Evolutionary conservation across 2,797 vertebrate genomes (phyloP), one percentile per base, ranked within the genome.

Genomic region (Girardinus metallicus): DNA sequence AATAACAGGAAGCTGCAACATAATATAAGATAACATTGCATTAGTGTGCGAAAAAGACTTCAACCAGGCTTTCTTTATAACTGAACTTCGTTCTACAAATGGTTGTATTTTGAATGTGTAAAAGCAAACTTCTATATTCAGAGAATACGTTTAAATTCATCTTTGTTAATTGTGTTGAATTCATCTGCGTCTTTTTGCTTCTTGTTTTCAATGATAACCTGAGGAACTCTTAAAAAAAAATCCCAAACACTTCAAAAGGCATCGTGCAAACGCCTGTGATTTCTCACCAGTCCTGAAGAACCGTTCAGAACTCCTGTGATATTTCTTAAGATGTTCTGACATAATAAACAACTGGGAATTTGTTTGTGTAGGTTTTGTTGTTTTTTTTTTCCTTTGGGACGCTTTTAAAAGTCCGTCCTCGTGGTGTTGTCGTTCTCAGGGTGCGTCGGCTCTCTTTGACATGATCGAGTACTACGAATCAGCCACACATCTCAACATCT

Each of bases 381-480:
- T 5, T 79, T 74, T 34, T 6, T 18, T 18, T 0, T 18, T 7
- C 47, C n/a, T 29, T 57, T 5, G 55, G 12, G n/a, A 57, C 4
- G 5, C 60, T 64, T 21, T 43, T 49, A 1, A 4, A 36, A 36
- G 13, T 73, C 4, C 71, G 5, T 36, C 6, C 23, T 31, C 29
- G 1, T 82, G 26, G 41, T 23, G 16, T 1, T 77, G 6, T 71
- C 26, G 29, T 80, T 80, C 23, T 29, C 92, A 99, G 98, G 98
- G 98, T 1, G 97, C 98, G 1, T 98, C 98, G 0, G 97, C 98
- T 5, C 91, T 99, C 10, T 99, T 99, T 1, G 98, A 99, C 88
- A 99, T 99, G 98, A 98, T 99, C 0, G 98, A 99, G 84, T 99
- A 99, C 86, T 99, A 99, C 0, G 98, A 99, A 93, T 99, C 98